A percentile compares a stretch with the other conserved stretches of the same genome.
These are phyloP conservation scores for Microtus ochrogaster DNA, from an alignment of 2,113 vertebrate genomes.

Conservation along the genomic window DNA sequence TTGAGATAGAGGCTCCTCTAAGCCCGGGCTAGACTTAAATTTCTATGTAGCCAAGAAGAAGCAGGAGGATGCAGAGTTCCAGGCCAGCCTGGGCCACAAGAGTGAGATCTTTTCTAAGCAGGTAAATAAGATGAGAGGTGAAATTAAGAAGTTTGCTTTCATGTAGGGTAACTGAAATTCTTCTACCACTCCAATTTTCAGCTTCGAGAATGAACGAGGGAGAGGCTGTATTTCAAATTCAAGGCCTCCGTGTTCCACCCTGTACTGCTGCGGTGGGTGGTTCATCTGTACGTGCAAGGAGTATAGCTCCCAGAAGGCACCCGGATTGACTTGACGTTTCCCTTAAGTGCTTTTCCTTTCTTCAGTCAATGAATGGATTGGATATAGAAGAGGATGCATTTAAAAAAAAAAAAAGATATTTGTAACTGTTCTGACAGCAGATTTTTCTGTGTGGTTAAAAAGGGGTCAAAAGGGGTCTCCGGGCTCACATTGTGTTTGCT, in stretches of 20 bases:
- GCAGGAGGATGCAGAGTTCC: not conserved
- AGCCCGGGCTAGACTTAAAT: not conserved
- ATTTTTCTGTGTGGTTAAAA: not conserved
- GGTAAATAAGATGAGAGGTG: not conserved
- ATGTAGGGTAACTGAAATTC: not conserved
- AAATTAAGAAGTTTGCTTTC: constrained; percentile 34
- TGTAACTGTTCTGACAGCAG: not conserved
- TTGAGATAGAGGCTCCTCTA: not conserved
- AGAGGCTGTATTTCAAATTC: not conserved
- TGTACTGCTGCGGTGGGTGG: not conserved
- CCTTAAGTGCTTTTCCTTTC: not conserved
- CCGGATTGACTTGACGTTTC: not conserved
- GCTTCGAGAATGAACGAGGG: not conserved
- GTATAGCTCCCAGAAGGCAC: not conserved
- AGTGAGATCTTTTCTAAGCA: not conserved
- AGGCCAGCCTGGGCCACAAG: not conserved
- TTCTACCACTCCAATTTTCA: not conserved
- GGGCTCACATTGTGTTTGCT: not conserved
- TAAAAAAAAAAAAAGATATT: not conserved
- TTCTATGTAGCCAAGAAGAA: not conserved
- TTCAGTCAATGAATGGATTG: constrained; percentile 22
- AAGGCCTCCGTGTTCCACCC: not conserved
- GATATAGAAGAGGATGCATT: not conserved
- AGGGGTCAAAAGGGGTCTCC: not conserved
- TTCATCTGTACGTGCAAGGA: not conserved